Evolutionary conservation across 2,113 vertebrate genomes (phyloP), one percentile per base, ranked within the genome.

Genomic region (Mungos mungo): DNA sequence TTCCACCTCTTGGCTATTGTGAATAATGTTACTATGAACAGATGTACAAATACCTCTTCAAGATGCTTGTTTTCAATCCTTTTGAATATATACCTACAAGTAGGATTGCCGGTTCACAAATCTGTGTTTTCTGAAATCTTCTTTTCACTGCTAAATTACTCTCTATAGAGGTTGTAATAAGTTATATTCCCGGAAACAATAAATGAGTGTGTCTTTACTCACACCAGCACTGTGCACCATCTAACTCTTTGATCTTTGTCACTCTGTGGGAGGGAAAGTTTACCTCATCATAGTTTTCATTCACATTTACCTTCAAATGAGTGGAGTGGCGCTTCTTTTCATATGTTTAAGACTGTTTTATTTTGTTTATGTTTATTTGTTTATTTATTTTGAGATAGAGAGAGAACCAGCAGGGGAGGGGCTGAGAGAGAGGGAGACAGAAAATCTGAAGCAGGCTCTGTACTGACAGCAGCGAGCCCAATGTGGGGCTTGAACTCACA

Each of bases 221-320:
- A 84, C 25, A 71, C 9, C 31, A 79, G 7, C 45, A 50, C 57
- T 45, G 35, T 29, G 21, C 18, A 7, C 33, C 14, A 29, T 52
- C 47, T 47, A 45, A 90, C 23, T 74, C 84, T 96, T 38, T 57
- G 33, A 86, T 14, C 18, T 89, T 82, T 94, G 80, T 90, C 63
- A 89, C 23, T 93, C 14, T 66, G 33, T 47, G 18, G 7, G 25
- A 29, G 31, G 11, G 60, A 35, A 94, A 60, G 33, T 5, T 38
- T n/a, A 96, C 74, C n/a, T 90, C 79, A 88, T 85, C 35, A 66
- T 23, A 79, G 29, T 25, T 60, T 90, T 96, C 50, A 68, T 45
- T 79, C 69, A 90, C 4, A 76, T 90, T 88, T 90, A 63, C 38
- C 63, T 85, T 88, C 33, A 85, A 77, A 93, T 85, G 23, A 77